These are phyloP conservation scores for Sepiola atlantica DNA, from an alignment of 2,888 invertebrate species.

Conservation along the genomic window DNA sequence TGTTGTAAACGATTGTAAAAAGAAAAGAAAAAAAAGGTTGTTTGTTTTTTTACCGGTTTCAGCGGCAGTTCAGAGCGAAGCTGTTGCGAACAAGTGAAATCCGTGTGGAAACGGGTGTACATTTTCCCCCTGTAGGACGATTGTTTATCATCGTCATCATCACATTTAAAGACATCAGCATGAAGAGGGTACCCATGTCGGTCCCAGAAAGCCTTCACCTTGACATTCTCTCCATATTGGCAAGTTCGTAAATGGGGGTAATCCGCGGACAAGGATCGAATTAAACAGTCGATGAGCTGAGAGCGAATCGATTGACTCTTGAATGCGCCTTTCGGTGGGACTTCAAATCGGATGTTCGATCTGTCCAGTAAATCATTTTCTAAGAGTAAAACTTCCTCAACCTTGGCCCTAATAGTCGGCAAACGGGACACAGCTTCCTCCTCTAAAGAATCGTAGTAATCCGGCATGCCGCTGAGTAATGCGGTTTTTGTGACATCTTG, in stretches of 20 bases:
- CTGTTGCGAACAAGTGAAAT: conserved; percentile 81
- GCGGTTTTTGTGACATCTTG: conserved; percentile 87
- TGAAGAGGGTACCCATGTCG: conserved; percentile 58
- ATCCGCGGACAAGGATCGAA: conserved; percentile 52
- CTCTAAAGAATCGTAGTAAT: conserved; percentile 76
- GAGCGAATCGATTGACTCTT: conserved; percentile 47
- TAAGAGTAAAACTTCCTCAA: conserved; percentile 79
- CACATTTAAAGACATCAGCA: neutral
- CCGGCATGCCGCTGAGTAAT: conserved; percentile 80
- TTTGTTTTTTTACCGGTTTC: conserved; percentile 76
- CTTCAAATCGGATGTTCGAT: conserved; percentile 43
- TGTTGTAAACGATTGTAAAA: neutral
- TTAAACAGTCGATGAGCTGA: conserved; percentile 52
- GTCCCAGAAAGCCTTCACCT: conserved; percentile 89
- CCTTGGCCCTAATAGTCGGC: conserved; percentile 78
- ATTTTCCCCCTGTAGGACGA: neutral
- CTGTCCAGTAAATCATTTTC: conserved; percentile 48
- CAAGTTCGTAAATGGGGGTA: conserved; percentile 61
- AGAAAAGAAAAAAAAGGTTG: neutral
- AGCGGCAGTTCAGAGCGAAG: conserved; percentile 83
- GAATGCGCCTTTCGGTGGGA: conserved; percentile 20
- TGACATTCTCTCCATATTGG: conserved; percentile 84
- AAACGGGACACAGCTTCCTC: conserved; percentile 65
- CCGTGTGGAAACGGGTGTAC: conserved; percentile 34
- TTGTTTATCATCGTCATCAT: neutral